Conservation (phyloP, 2,113 vertebrate genomes). For the Dipodomys ordii region DNA sequence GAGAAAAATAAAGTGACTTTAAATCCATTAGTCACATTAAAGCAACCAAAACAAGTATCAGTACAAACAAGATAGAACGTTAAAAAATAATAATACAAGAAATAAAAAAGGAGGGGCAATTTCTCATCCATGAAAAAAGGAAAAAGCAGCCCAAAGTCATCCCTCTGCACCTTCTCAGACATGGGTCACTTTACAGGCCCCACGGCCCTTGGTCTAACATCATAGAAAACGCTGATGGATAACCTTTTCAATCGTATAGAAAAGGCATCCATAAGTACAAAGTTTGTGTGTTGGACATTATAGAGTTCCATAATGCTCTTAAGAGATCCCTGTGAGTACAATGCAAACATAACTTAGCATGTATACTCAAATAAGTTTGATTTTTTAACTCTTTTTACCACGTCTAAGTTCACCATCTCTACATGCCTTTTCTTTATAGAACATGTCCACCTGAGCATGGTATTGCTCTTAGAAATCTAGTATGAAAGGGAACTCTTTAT, state of each 20-base stretch:
- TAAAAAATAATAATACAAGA: neutral
- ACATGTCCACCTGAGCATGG: neutral
- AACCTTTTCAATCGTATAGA: neutral
- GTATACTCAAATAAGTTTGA: neutral
- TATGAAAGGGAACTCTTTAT: neutral
- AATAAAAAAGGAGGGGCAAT: neutral
- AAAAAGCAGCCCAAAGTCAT: neutral
- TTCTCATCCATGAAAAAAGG: neutral
- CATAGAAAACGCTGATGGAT: neutral
- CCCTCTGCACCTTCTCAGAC: neutral
- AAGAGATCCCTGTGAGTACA: slow-evolving; percentile 14
- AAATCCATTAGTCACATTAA: slow-evolving; percentile 73
- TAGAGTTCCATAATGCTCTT: neutral
- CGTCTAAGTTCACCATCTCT: neutral
- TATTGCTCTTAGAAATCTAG: neutral
- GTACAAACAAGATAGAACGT: neutral
- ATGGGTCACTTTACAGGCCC: neutral
- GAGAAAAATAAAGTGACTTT: slow-evolving; percentile 65
- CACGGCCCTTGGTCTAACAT: neutral
- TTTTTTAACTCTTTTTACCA: neutral
- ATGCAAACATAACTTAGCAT: neutral
- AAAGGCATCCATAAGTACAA: neutral
- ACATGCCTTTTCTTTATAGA: neutral
- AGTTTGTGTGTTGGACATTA: neutral
- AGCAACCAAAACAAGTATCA: slow-evolving; percentile 64